Percentiles rank a stretch among this genome's conserved stretches.
These are phyloP conservation scores for Leptinotarsa juncta DNA, from an alignment of 2,888 invertebrate species.

Conservation along the genomic window DNA sequence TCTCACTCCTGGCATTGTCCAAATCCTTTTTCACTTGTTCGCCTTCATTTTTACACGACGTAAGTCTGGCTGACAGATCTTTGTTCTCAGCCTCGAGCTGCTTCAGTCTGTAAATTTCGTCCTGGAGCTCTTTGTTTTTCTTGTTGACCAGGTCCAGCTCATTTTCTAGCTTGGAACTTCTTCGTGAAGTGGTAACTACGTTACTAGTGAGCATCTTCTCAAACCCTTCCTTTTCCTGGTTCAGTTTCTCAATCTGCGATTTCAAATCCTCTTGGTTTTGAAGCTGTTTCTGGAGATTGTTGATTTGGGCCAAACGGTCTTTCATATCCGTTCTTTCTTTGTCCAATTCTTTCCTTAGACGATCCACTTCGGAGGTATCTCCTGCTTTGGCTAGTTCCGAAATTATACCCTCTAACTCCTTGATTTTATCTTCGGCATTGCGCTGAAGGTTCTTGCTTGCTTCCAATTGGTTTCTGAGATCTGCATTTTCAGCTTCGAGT, in stretches of 20 bases:
- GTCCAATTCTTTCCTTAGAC: conserved; percentile 21
- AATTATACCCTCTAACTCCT: conserved; percentile 8
- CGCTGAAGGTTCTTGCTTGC: not conserved
- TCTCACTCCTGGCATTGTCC: conserved; percentile 27
- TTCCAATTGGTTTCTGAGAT: conserved; percentile 30
- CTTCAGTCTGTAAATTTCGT: conserved; percentile 25
- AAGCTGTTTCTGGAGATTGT: conserved; percentile 23
- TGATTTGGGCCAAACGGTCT: conserved; percentile 4
- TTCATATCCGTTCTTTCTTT: conserved; percentile 23
- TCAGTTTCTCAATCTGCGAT: conserved; percentile 32
- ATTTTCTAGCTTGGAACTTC: conserved; percentile 47
- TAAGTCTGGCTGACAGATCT: conserved; percentile 34
- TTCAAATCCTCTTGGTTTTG: conserved; percentile 21
- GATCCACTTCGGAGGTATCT: conserved; percentile 15
- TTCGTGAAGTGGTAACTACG: conserved; percentile 43
- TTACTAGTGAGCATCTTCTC: conserved; percentile 49
- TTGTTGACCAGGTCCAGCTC: conserved; percentile 41
- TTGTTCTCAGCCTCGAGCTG: conserved; percentile 33
- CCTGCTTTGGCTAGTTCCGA: conserved; percentile 14
- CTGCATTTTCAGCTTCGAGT: conserved; percentile 23
- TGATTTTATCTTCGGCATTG: not conserved
- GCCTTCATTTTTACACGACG: conserved; percentile 39
- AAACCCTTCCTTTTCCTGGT: conserved; percentile 51
- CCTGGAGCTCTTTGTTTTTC: conserved; percentile 37
- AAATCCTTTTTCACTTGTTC: conserved; percentile 35